These are phyloP conservation scores for Hirtodrosophila confusa DNA, from an alignment of 2,888 invertebrate species.

Conservation along the genomic window DNA sequence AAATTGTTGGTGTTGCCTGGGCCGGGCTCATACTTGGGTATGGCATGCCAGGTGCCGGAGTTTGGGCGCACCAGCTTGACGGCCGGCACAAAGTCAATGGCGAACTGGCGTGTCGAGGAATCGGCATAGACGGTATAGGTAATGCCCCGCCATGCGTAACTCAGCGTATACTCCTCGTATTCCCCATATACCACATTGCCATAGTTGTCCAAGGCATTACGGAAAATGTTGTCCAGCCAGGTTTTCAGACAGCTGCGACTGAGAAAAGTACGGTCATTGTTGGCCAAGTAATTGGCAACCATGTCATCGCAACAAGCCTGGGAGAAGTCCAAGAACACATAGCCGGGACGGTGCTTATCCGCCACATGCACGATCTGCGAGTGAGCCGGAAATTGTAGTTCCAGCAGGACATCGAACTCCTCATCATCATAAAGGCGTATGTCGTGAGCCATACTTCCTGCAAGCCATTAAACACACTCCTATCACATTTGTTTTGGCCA, in stretches of 20 bases:
- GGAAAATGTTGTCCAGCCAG: conserved; percentile 40
- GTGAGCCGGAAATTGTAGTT: conserved; percentile 46
- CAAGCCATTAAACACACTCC: not conserved
- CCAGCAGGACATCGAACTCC: conserved; percentile 67
- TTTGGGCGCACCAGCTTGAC: conserved; percentile 42
- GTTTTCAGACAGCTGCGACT: conserved; percentile 10
- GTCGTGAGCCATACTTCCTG: conserved; percentile 60
- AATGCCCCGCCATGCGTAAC: conserved; percentile 40
- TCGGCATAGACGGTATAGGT: conserved; percentile 58
- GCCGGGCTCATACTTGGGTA: conserved; percentile 53
- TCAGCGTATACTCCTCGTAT: conserved; percentile 33
- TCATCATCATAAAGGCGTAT: conserved; percentile 51
- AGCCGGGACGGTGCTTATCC: conserved; percentile 49
- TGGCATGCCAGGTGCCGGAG: conserved; percentile 44
- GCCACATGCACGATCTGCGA: conserved; percentile 16
- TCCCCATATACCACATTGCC: not conserved
- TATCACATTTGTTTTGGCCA: not conserved
- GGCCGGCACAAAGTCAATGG: conserved; percentile 71
- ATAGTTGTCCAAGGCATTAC: conserved; percentile 1
- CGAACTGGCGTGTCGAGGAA: conserved; percentile 29
- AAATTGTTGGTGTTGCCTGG: conserved; percentile 5
- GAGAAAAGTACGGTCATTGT: conserved; percentile 16
- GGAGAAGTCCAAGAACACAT: conserved; percentile 49
- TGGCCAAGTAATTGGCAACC: conserved; percentile 18
- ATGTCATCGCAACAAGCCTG: conserved; percentile 6